A percentile compares a stretch with the other conserved stretches of the same genome.
Evolutionary conservation across 2,888 invertebrate genomes (phyloP).

Genomic region (Limnephilus marmoratus): DNA sequence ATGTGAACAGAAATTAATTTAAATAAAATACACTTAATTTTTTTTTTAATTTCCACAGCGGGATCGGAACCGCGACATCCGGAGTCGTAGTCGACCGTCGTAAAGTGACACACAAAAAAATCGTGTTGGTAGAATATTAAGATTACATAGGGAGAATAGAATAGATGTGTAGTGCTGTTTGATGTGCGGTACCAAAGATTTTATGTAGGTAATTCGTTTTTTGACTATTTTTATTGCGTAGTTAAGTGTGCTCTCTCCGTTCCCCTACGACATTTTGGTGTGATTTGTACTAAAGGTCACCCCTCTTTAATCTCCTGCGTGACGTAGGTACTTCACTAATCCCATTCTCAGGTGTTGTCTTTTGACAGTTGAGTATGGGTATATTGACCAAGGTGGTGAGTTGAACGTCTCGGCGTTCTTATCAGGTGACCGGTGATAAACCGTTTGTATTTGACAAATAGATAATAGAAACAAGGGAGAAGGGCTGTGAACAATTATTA

Average conservation of each 20-base stretch:
- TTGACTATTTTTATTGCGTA: slow-evolving; percentile 23
- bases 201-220: neutral
- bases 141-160: neutral
- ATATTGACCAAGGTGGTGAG: neutral
- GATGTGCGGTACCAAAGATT: neutral
- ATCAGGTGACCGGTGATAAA: neutral
- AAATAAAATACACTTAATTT: no score
- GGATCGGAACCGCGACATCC: no score
- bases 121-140: neutral
- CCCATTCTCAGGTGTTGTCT: neutral
- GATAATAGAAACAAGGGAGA: no score
- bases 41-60: no score
- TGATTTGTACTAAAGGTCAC: neutral
- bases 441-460: no score
- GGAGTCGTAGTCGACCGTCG: no score
- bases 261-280: neutral
- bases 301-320: neutral
- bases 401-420: neutral
- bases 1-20: no score
- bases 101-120: neutral
- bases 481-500: no score
- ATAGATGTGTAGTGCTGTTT: neutral
- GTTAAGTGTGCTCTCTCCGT: slow-evolving; percentile 24
- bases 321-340: neutral
- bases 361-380: neutral